phyloP scores from a whole-genome alignment of 2,797 vertebrate genomes.

The Pseudochirops cupreus region DNA sequence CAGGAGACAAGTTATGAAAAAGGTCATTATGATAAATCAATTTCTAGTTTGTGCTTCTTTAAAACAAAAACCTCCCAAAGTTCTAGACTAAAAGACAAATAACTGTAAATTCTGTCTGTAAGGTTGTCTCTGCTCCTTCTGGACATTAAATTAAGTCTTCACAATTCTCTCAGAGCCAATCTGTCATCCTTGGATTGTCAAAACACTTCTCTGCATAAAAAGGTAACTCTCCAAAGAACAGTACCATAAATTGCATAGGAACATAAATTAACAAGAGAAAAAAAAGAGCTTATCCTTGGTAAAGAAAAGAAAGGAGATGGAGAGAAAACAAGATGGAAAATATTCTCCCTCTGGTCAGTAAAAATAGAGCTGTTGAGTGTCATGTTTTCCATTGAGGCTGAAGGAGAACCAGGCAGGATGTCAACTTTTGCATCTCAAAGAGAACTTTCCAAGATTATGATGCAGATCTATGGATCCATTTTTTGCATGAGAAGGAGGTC shows the following conservation, averaged over 20 bases:
- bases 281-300: constrained; percentile 45
- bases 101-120: constrained; percentile 55
- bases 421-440: neutral
- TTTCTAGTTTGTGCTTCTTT: neutral
- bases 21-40: constrained; percentile 49
- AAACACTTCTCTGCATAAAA: constrained; percentile 59
- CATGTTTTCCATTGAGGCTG: constrained; percentile 43
- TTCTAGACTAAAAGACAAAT: constrained; percentile 35
- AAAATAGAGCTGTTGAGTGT: constrained; percentile 23
- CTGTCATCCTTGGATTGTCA: constrained; percentile 53
- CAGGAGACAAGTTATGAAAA: constrained; percentile 29
- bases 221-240: constrained; percentile 54
- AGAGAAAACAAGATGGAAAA: constrained; percentile 17
- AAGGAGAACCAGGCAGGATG: constrained; percentile 43
- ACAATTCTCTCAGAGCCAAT: constrained; percentile 44
- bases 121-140: constrained; percentile 57
- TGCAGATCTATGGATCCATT: constrained; percentile 4
- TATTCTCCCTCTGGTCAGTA: constrained; percentile 35
- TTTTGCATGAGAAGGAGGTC: constrained; percentile 24
- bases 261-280: constrained; percentile 46
- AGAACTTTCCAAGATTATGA: constrained; percentile 20
- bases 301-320: neutral
- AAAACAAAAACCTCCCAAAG: constrained; percentile 29
- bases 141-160: constrained; percentile 61
- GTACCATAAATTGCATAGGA: neutral